Conservation (phyloP, 2,797 vertebrate genomes). For the Micrastur ruficollis region DNA sequence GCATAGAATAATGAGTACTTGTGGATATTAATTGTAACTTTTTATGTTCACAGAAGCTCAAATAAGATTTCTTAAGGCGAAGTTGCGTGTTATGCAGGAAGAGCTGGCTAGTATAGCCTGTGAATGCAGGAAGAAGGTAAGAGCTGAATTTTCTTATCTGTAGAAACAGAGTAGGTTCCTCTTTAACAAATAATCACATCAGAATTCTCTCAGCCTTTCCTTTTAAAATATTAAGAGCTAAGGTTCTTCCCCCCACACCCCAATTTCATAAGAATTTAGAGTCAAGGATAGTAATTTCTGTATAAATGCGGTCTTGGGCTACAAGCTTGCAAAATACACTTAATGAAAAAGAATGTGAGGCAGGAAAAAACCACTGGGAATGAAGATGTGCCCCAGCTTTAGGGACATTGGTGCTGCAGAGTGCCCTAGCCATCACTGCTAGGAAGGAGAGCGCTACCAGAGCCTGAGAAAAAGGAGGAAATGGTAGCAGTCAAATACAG, state of each 20-base stretch:
- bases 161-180: background rate
- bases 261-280: background rate
- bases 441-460: background rate
- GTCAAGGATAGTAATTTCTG: background rate
- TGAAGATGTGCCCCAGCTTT: background rate
- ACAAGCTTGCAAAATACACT: background rate
- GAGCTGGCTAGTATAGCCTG: slow-evolving; percentile 83
- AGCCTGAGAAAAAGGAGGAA: background rate
- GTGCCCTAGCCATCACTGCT: background rate
- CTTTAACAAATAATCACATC: background rate
- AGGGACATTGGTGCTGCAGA: background rate
- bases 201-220: background rate
- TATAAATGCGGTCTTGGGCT: background rate
- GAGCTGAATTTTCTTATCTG: background rate
- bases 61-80: slow-evolving; percentile 89
- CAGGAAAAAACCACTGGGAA: background rate
- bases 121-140: slow-evolving; percentile 89
- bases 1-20: background rate
- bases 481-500: background rate
- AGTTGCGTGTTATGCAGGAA: slow-evolving; percentile 87
- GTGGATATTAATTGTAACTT: slow-evolving; percentile 5
- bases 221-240: background rate
- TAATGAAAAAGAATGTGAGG: background rate
- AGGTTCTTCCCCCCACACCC: background rate
- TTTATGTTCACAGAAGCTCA: slow-evolving; percentile 81